phyloP scores from a whole-genome alignment of 2,113 vertebrate species.

The Pollachius pollachius region DNA sequence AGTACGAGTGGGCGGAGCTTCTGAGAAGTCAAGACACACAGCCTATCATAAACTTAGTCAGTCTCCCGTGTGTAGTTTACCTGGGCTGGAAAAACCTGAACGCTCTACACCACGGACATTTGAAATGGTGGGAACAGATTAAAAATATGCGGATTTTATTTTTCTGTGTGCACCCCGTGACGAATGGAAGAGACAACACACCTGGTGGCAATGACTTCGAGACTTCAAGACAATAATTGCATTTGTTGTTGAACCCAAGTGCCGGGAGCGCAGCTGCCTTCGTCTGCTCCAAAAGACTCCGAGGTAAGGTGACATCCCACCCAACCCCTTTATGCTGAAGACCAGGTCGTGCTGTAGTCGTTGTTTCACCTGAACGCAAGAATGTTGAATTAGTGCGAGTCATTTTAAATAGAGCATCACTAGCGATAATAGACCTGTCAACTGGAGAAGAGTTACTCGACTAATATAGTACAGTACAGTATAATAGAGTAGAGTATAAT shows the following conservation, averaged over 20 bases:
- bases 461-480: no score
- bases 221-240: background rate
- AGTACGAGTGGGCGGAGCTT: conserved; percentile 47
- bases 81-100: conserved; percentile 33
- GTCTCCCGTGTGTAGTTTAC: conserved; percentile 24
- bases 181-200: conserved; percentile 11
- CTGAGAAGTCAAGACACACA: conserved; percentile 32
- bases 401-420: no score
- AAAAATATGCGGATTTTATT: conserved; percentile 53
- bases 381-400: no score
- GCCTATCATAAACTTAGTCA: conserved; percentile 39
- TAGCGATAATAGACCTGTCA: no score
- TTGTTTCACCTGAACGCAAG: no score
- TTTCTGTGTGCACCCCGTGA: conserved; percentile 12
- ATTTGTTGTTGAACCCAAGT: background rate
- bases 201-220: conserved; percentile 4
- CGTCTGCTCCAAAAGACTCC: background rate
- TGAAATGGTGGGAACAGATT: conserved; percentile 23
- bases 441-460: no score
- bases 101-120: conserved; percentile 33
- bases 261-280: conserved; percentile 1
- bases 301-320: conserved; percentile 45
- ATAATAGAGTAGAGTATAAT: no score
- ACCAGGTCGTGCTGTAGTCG: no score
- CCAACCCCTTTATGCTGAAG: no score